A percentile compares a stretch with the other conserved stretches of the same genome.
These are phyloP conservation scores for Chionis minor DNA, from an alignment of 2,113 vertebrate species.

Conservation along the genomic window DNA sequence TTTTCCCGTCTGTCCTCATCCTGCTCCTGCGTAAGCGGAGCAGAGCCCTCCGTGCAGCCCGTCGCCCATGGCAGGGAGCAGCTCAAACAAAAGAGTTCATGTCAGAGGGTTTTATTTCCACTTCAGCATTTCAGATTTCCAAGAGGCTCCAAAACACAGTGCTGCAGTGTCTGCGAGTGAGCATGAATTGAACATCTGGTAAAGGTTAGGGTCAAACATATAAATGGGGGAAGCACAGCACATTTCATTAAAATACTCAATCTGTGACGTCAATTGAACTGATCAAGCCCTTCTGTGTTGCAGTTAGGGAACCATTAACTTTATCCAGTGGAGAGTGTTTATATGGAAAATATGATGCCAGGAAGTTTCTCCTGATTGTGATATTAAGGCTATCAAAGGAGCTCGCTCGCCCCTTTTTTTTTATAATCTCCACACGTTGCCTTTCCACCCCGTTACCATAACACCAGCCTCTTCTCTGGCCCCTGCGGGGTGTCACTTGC, in stretches of 20 bases:
- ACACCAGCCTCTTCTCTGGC: background rate
- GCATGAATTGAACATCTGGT: constrained; percentile 76
- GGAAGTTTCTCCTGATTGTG: constrained; percentile 77
- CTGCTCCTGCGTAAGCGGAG: background rate
- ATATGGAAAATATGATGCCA: constrained; percentile 81
- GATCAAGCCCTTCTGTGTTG: constrained; percentile 62
- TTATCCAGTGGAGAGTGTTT: constrained; percentile 70
- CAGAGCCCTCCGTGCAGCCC: background rate
- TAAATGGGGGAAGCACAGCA: constrained; percentile 71
- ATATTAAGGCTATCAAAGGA: constrained; percentile 71
- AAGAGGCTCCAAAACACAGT: constrained; percentile 44
- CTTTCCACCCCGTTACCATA: background rate
- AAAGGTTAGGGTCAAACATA: constrained; percentile 80
- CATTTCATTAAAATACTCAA: constrained; percentile 67
- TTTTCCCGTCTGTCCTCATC: background rate
- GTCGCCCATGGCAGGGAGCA: fast-evolving
- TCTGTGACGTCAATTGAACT: constrained; percentile 78
- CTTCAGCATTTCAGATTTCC: constrained; percentile 12
- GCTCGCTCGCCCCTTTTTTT: background rate
- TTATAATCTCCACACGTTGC: background rate
- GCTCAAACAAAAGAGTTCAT: background rate
- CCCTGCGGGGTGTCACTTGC: background rate
- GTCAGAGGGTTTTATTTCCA: constrained; percentile 50
- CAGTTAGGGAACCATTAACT: constrained; percentile 73
- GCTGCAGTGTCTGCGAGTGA: constrained; percentile 49